Percentiles rank a stretch among this genome's conserved stretches.
phyloP scores from a whole-genome alignment of 2,113 vertebrate genomes.

The Numida meleagris region DNA sequence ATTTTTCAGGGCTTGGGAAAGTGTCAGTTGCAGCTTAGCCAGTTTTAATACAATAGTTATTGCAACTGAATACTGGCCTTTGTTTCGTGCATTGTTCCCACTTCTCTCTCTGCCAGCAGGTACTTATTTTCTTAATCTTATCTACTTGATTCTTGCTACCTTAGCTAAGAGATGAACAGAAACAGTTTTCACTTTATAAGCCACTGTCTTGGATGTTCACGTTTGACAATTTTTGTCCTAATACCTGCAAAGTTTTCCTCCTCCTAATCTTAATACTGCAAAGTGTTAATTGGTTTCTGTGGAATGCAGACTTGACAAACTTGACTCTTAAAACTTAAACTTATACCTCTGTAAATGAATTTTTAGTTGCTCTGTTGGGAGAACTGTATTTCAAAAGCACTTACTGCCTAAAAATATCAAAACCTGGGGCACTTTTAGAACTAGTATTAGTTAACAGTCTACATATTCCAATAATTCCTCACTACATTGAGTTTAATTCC shows the following conservation, averaged over 20 bases:
- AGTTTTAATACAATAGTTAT: background rate
- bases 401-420: background rate
- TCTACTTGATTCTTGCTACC: conserved; percentile 24
- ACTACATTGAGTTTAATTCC: background rate
- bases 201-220: background rate
- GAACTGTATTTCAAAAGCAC: background rate
- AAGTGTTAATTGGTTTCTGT: background rate
- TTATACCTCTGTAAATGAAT: background rate
- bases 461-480: background rate
- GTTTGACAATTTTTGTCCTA: background rate
- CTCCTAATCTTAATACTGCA: background rate
- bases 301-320: background rate
- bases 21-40: background rate
- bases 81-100: background rate
- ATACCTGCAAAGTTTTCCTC: background rate
- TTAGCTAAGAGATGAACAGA: background rate
- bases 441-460: background rate
- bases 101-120: background rate
- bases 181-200: background rate
- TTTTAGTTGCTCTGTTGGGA: background rate
- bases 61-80: conserved; percentile 22
- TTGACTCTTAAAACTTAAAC: background rate
- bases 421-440: background rate
- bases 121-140: conserved; percentile 17
- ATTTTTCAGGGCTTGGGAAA: conserved; percentile 36